Conservation (phyloP, 2,797 vertebrate species). For the Clarias laeviceps region DNA sequence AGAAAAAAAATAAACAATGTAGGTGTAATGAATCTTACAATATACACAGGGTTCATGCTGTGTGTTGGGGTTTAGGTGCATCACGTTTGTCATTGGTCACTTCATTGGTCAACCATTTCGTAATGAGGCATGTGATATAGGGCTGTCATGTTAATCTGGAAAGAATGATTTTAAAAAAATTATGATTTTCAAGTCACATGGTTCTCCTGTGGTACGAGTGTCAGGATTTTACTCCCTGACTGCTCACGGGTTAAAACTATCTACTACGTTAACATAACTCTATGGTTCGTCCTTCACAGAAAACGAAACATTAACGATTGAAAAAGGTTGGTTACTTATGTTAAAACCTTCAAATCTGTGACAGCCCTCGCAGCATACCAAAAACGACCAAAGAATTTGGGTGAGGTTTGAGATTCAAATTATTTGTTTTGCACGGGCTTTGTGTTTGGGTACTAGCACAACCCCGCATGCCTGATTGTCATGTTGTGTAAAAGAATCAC, state of each 20-base stretch:
- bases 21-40: not conserved
- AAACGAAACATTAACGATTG: too few relatives aligned
- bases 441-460: not conserved
- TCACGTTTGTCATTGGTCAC: slow-evolving; percentile 14
- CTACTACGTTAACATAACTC: too few relatives aligned
- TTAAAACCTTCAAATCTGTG: not conserved
- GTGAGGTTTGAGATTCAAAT: not conserved
- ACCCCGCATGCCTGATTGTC: not conserved
- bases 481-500: slow-evolving; percentile 1
- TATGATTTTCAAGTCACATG: not conserved
- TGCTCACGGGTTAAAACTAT: not conserved
- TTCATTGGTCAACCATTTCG: not conserved
- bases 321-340: not conserved
- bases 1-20: too few relatives aligned
- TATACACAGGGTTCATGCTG: not conserved
- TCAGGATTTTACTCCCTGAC: not conserved
- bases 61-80: slow-evolving; percentile 7
- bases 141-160: not conserved
- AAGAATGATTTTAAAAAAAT: too few relatives aligned
- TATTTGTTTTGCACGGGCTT: not conserved
- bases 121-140: not conserved
- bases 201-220: not conserved
- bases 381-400: not conserved
- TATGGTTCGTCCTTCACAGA: not conserved
- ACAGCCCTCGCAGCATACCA: not conserved